Percentiles rank a stretch among this genome's conserved stretches.
Conservation (phyloP, 2,113 vertebrate genomes). For the Tylochromis polylepis region DNA sequence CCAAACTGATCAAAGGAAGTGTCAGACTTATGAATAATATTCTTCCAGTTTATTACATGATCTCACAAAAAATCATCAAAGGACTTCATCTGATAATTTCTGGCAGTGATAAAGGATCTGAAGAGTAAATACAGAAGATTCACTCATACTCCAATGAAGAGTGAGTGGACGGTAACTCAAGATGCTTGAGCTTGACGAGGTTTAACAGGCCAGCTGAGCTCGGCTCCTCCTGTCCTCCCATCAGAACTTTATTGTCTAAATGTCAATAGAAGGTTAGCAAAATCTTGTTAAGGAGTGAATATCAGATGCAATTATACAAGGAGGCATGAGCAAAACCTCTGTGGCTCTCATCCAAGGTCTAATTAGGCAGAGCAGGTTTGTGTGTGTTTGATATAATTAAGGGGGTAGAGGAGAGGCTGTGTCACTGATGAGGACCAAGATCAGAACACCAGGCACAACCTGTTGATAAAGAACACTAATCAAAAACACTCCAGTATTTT, state of each 20-base stretch:
- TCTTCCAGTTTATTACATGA: neutral
- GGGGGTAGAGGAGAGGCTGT: conserved; percentile 32
- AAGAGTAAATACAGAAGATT: neutral
- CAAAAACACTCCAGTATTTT: conserved; percentile 25
- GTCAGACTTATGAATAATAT: conserved; percentile 15
- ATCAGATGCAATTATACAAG: conserved; percentile 30
- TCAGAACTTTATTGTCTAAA: conserved; percentile 19
- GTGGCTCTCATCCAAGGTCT: conserved; percentile 25
- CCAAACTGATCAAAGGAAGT: conserved; percentile 1
- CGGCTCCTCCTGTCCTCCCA: neutral
- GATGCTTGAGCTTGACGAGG: neutral
- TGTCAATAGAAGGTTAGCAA: conserved; percentile 25
- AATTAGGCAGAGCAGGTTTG: conserved; percentile 40
- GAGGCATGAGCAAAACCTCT: neutral
- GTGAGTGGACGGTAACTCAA: neutral
- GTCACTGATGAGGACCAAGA: conserved; percentile 32
- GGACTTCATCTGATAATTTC: neutral
- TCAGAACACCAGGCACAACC: conserved; percentile 29
- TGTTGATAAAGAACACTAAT: conserved; percentile 19
- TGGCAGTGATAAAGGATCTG: neutral
- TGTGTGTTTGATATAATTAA: conserved; percentile 42
- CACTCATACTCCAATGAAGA: neutral
- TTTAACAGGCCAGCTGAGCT: neutral
- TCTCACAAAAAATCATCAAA: neutral
- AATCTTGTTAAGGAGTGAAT: conserved; percentile 40